Conservation (phyloP, 2,113 vertebrate genomes). For the Brachypodius melanocephalos region DNA sequence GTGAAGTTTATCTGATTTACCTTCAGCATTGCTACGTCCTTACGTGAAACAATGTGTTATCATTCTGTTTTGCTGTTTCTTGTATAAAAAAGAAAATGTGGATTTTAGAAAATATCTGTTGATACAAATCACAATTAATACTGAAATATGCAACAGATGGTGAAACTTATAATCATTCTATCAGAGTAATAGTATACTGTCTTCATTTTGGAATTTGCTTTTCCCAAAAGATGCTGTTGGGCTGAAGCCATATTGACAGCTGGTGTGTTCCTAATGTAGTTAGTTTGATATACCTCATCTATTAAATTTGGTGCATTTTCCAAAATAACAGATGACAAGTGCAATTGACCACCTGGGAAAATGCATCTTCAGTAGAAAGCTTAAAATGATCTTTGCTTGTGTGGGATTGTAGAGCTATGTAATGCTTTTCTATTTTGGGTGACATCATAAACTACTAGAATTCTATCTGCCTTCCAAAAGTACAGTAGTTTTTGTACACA, state of each 20-base stretch:
- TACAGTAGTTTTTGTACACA: not conserved
- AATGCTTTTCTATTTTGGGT: constrained; percentile 31
- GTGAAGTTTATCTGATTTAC: constrained; percentile 6
- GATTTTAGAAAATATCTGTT: constrained; percentile 57
- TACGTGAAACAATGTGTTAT: not conserved
- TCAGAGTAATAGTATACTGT: constrained; percentile 75
- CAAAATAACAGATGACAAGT: constrained; percentile 81
- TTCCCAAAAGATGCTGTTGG: constrained; percentile 77
- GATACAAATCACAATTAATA: constrained; percentile 72
- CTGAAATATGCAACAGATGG: constrained; percentile 80
- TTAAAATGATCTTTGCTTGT: constrained; percentile 31
- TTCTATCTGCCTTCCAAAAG: constrained; percentile 22
- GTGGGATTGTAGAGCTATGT: not conserved
- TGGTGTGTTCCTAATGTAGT: constrained; percentile 76
- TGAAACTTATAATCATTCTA: constrained; percentile 75
- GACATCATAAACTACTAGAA: constrained; percentile 21
- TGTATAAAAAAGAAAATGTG: constrained; percentile 29
- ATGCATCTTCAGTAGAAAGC: constrained; percentile 64
- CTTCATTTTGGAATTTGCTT: constrained; percentile 70
- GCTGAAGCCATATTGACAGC: constrained; percentile 78
- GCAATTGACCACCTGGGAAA: constrained; percentile 78
- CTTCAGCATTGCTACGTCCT: not conserved
- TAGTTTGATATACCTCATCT: constrained; percentile 82
- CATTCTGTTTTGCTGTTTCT: constrained; percentile 28
- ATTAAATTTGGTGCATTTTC: constrained; percentile 77